Conservation (phyloP, 92 coral and sea anemone genomes). For the Chrysogorgia sp. region DNA sequence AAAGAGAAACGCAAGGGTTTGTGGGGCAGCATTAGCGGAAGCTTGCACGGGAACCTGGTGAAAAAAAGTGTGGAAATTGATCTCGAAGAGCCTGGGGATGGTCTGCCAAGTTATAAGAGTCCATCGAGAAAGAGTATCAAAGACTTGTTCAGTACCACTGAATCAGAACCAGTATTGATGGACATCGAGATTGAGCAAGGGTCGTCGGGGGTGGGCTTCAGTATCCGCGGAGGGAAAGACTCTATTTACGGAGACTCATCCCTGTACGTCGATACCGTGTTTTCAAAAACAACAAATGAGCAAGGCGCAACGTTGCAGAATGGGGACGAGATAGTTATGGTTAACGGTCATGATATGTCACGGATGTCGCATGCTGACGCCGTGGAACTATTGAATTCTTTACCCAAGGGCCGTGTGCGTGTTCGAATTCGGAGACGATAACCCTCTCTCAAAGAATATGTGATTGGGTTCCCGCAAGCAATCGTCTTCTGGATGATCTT, state of each 20-base stretch:
- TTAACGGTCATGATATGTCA: constrained; percentile 84
- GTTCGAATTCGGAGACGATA: constrained; percentile 73
- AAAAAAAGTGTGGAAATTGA: constrained; percentile 31
- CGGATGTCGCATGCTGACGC: constrained; percentile 89
- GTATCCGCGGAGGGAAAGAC: constrained; percentile 90
- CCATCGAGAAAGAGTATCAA: constrained; percentile 54
- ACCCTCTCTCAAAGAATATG: not conserved
- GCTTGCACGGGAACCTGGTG: constrained; percentile 29
- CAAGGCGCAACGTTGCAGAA: constrained; percentile 67
- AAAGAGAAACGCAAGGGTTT: constrained; percentile 51
- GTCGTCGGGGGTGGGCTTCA: constrained; percentile 92
- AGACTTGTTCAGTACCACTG: constrained; percentile 68
- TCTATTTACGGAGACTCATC: constrained; percentile 98
- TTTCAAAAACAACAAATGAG: constrained; percentile 71
- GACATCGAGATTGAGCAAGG: constrained; percentile 79
- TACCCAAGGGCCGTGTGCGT: constrained; percentile 87
- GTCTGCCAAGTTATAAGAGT: constrained; percentile 3
- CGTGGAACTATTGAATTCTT: constrained; percentile 72
- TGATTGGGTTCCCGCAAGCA: too few relatives aligned
- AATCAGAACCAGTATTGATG: constrained; percentile 65
- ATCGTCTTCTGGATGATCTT: too few relatives aligned
- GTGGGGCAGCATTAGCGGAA: constrained; percentile 43
- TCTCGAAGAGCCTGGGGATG: constrained; percentile 21
- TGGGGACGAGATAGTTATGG: constrained; percentile 94
- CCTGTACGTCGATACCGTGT: constrained; percentile 83